These are phyloP conservation scores for Laticauda colubrina DNA, from an alignment of 2,113 vertebrate species.

Conservation along the genomic window DNA sequence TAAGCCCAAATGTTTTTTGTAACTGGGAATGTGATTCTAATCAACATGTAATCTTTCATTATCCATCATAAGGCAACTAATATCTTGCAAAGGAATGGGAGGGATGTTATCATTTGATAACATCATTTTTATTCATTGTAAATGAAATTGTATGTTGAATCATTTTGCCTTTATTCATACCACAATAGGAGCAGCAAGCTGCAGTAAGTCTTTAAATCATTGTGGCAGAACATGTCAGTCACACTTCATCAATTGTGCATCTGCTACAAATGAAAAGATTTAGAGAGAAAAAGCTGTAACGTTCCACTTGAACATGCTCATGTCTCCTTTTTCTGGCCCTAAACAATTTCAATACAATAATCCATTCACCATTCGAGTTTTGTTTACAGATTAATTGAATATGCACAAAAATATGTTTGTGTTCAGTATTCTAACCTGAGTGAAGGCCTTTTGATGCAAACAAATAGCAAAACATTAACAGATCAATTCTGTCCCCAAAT, in stretches of 20 bases:
- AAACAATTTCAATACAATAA: conserved; percentile 27
- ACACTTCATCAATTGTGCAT: conserved; percentile 16
- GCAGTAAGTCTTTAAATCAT: conserved; percentile 33
- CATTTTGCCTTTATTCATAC: conserved; percentile 30
- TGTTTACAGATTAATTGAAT: conserved; percentile 29
- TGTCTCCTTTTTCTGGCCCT: conserved; percentile 1
- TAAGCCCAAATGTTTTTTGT: conserved; percentile 22
- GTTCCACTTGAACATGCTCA: conserved; percentile 13
- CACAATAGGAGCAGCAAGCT: conserved; percentile 9
- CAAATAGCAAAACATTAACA: conserved; percentile 16
- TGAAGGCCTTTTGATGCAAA: conserved; percentile 20
- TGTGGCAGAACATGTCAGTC: conserved; percentile 19
- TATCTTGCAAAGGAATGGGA: not conserved
- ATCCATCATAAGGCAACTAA: not conserved
- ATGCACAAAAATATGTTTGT: not conserved
- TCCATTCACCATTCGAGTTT: conserved; percentile 1
- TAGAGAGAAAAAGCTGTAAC: not conserved
- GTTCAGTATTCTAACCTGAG: not conserved
- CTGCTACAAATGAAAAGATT: conserved; percentile 32
- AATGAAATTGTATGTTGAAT: conserved; percentile 16
- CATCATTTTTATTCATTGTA: conserved; percentile 28
- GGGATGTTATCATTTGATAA: not conserved
- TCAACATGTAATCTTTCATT: conserved; percentile 23
- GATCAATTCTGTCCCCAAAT: conserved; percentile 11
- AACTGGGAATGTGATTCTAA: conserved; percentile 16